Conservation (phyloP, 2,113 vertebrate genomes). For the Plotosus lineatus region DNA sequence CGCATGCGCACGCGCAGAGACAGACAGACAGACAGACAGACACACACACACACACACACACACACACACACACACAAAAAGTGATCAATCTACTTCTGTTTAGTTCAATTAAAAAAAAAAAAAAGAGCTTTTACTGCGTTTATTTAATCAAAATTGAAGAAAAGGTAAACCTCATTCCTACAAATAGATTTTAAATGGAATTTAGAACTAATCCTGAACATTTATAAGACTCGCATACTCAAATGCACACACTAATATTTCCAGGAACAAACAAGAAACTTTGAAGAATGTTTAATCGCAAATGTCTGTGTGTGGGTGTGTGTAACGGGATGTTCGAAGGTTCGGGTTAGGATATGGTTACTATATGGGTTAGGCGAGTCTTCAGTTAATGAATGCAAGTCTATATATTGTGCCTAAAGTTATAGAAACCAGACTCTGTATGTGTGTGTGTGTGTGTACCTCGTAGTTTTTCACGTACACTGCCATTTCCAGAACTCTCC, state of each 20-base stretch:
- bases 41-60: neutral
- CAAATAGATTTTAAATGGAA: neutral
- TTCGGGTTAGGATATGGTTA: too few relatives aligned
- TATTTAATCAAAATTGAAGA: too few relatives aligned
- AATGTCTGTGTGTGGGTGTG: neutral
- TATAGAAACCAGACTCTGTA: too few relatives aligned
- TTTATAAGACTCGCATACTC: too few relatives aligned
- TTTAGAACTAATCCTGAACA: neutral
- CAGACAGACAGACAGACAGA: neutral
- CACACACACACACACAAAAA: neutral
- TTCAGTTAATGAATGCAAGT: too few relatives aligned
- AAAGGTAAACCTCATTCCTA: too few relatives aligned
- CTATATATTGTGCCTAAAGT: too few relatives aligned
- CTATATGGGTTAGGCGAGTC: too few relatives aligned
- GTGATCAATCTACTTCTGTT: neutral
- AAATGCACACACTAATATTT: neutral
- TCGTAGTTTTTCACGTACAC: slow-evolving; percentile 88
- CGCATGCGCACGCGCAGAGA: slow-evolving; percentile 20
- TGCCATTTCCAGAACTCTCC: slow-evolving; percentile 95
- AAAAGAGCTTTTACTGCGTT: too few relatives aligned
- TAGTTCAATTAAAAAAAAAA: too few relatives aligned
- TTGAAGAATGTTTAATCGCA: neutral
- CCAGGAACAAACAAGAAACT: neutral
- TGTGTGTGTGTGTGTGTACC: slow-evolving; percentile 64
- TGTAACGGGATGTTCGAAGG: too few relatives aligned